These are phyloP conservation scores for Synanthedon vespiformis DNA, from an alignment of 2,888 invertebrate genomes.

Conservation along the genomic window DNA sequence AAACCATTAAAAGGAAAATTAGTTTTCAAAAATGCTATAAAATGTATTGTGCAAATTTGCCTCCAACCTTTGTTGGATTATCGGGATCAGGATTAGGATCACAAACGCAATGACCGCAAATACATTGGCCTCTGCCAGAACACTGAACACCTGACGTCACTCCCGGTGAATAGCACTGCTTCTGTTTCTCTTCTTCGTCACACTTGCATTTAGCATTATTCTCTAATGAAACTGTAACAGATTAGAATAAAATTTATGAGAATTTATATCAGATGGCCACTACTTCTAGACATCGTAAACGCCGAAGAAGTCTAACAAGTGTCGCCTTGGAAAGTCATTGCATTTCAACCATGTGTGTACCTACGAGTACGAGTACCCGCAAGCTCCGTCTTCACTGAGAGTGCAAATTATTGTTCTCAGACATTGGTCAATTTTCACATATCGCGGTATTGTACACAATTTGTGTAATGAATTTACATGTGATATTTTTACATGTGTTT, in stretches of 20 bases:
- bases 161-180: slow-evolving; percentile 35
- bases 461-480: no score
- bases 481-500: no score
- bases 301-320: neutral
- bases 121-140: slow-evolving; percentile 43
- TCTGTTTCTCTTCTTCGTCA: slow-evolving; percentile 20
- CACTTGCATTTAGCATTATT: slow-evolving; percentile 52
- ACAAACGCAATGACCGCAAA: slow-evolving; percentile 54
- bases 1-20: slow-evolving; percentile 36
- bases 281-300: neutral
- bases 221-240: slow-evolving; percentile 38
- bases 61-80: slow-evolving; percentile 41
- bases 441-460: no score
- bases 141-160: slow-evolving; percentile 30
- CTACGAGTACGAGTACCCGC: no score
- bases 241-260: neutral
- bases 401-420: no score
- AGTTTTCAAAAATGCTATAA: slow-evolving; percentile 59
- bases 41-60: slow-evolving; percentile 34
- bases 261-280: neutral
- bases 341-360: no score
- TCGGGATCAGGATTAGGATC: slow-evolving; percentile 25
- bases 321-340: no score
- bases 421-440: no score
- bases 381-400: no score